Evolutionary conservation across 2,888 invertebrate species (phyloP), one percentile per base, ranked within the genome.

Genomic region (Phortica okadai): DNA sequence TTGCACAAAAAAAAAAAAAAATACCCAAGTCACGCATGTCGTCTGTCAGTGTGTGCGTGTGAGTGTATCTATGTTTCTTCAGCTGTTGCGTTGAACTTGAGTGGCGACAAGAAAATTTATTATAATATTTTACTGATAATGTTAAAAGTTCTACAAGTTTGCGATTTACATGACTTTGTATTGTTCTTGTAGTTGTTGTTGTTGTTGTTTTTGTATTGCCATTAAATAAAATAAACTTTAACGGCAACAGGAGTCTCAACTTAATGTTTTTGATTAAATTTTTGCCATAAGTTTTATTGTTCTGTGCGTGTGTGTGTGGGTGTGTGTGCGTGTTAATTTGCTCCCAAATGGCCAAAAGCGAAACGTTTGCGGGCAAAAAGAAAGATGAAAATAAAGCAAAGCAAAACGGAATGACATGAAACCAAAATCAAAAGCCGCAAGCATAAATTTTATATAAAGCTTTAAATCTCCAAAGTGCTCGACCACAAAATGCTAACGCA

Each of bases 401-500:
- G 41, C 21, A 66, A 66, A 66, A 66, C 50, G 25, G 14, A 14
- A 66, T 33, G 41, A 33, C 21, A 21, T 7, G 25, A 66, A 25
- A 8, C 16, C 66, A 8, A 50, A 50, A 50, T 50, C 74, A 75
- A 83, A 84, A 82, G 79, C 83, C 81, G 77, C 75, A 84, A 83
- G 82, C 87, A 87, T 85, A 87, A 84, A 85, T 87, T 85, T 82
- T 88, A 84, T 85, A 84, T 87, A 83, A 81, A 79, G 84, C 88
- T 84, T 64, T 78, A 85, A 88, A 87, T 87, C 85, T 85, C 85
- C 77, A 79, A 78, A 77, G 86, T 81, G 78, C 78, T 79, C 62
- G 64, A 50, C 74, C 64, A 64, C 64, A 64, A 64, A 64, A 14
- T 77, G 82, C 76, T 74, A 75, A 72, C 7, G 25, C 41, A 59